phyloP scores from a whole-genome alignment of 2,888 invertebrate species.

The Clistopyga incitator region DNA sequence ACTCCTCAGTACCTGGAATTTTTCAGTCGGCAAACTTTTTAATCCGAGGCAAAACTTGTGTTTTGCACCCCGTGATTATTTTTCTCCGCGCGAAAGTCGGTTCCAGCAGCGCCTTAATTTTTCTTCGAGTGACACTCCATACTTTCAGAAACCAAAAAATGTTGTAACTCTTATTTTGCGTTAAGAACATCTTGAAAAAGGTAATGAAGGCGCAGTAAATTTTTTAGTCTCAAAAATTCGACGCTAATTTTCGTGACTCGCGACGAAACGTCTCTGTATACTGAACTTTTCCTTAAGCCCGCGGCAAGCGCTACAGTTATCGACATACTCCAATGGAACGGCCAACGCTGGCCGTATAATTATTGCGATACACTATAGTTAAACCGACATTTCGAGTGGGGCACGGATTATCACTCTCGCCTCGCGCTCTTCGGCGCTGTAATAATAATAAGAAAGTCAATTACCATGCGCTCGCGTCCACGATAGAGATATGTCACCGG shows the following conservation, averaged over 20 bases:
- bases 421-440: neutral
- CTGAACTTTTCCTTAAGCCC: neutral
- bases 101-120: too few species aligned
- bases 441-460: conserved; percentile 35
- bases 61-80: too few species aligned
- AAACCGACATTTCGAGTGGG: conserved; percentile 14
- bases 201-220: neutral
- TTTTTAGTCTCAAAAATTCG: neutral
- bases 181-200: neutral
- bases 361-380: neutral
- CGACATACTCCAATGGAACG: neutral
- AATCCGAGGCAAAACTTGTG: too few species aligned
- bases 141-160: neutral
- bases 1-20: too few species aligned
- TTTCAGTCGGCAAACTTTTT: too few species aligned
- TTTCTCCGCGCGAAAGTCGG: too few species aligned
- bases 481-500: conserved; percentile 8
- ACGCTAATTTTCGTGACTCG: neutral
- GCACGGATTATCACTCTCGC: conserved; percentile 5
- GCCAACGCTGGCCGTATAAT: neutral
- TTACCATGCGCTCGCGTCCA: conserved; percentile 40
- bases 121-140: neutral
- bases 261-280: neutral
- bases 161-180: neutral
- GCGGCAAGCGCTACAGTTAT: neutral